Evolutionary conservation across 2,888 invertebrate genomes (phyloP), one percentile per base, ranked within the genome.

Genomic region (Hydriomena furcata): DNA sequence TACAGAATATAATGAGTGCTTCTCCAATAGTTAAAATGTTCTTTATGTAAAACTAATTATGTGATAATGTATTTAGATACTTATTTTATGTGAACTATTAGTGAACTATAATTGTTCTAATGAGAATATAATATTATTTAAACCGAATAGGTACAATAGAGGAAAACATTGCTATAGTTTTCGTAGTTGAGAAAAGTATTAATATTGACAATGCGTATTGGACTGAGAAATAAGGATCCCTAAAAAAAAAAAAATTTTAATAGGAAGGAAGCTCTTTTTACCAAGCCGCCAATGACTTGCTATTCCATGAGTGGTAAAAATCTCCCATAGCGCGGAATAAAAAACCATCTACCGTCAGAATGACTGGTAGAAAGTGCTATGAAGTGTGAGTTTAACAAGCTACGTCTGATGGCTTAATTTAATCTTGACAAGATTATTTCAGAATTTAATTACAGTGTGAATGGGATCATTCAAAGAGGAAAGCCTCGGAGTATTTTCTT

Each of bases 321-420:
- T 58, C 56, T 40, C 60, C 58, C 52, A 56, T 45, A 38, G 48
- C 27, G 51, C 17, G 36, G 23, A 34, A 30, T 42, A 71, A 73
- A 73, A 74, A 76, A 74, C 70, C 73, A 70, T 65, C 66, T 62
- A 60, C 32, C 49, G 57, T 35, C 54, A 59, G 58, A 57, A 72
- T 84, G 84, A 84, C 79, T 74, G 5, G 61, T 36, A 41, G 53
- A 62, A 60, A 70, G 61, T 48, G 70, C 63, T 59, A 63, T 68
- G 68, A 71, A 68, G 69, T 68, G 63, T 60, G 65, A 69, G 71
- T 58, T 55, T 83, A 78, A 83, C 77, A 60, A 84, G 76, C 53
- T 63, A 35, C 65, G 66, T 65, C 69, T 82, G 86, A 88, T 73
- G 76, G 59, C 64, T 84, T 82, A 76, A 86, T 85, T 80, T 63